Base-by-base conservation (phyloP, 2,113 vertebrate genomes). In the Lycocorax pyrrhopterus region DNA sequence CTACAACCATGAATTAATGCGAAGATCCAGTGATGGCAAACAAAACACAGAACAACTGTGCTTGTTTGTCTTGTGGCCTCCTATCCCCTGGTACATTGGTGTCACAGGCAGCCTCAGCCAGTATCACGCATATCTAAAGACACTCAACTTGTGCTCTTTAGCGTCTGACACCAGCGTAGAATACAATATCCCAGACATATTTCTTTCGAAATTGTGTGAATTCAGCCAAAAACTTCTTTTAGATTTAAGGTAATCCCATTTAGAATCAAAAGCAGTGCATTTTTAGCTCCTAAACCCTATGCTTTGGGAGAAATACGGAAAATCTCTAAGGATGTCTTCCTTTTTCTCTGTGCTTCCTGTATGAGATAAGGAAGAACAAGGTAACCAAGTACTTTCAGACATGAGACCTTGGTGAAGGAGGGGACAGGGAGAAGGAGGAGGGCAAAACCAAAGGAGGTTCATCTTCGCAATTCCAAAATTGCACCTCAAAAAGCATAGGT, bases 401-500 rank as follows among this genome's bases (percentile, higher is more conserved):
- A 2, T 16, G 9, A 2, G 3, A 35, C 4, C 3, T 78, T 66
- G 41, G 20, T 41, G 33, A 79, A n/a, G 13, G 6, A 13, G 9
- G 4, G 35, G 14, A 2, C 5, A 60, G 14, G 9, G 16, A 76
- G 59, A 49, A 53, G 19, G 13, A 67, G 11, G 20, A 80, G 4
- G 12, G 37, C 2, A 79, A 72, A 91, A 43, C 1, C 30, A 49
- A 76, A 66, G 7, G 13, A 67, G 5, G 5, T 85, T 85, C 14
- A 15, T 62, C 18, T 53, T 72, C 37, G 29, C 3, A 32, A 10
- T 64, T 86, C 52, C 2, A 1, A 68, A 86, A 51, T 5, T 73
- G 16, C 8, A 25, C 4, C 7, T 75, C 1, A 4, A 79, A 3
- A 6, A 63, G 1, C 1, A 1, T 53, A 33, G 19, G 29, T n/a